These are phyloP conservation scores for Sturmia bella DNA, from an alignment of 2,888 invertebrate species.

Conservation along the genomic window DNA sequence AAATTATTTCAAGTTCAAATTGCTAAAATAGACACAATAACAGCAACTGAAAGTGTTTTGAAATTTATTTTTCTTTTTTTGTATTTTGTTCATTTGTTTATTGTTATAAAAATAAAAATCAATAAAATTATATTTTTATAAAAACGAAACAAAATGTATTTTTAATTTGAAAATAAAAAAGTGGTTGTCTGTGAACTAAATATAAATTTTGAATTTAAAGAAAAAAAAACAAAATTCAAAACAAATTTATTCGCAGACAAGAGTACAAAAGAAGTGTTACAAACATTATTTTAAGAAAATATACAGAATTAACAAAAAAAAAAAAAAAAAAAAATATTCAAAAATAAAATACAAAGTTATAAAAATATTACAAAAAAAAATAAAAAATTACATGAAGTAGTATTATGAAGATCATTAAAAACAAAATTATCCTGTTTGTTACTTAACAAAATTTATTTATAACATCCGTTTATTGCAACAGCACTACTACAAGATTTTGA, in stretches of 20 bases:
- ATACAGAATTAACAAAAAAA: not conserved
- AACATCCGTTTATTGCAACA: conserved; percentile 35
- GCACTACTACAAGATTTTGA: conserved; percentile 19
- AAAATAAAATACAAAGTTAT: conserved; percentile 53
- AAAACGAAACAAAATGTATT: conserved; percentile 48
- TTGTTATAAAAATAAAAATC: conserved; percentile 64
- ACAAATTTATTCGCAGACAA: conserved; percentile 46
- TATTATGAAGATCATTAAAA: conserved; percentile 16
- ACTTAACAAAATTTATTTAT: conserved; percentile 31
- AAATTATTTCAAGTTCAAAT: conserved; percentile 44
- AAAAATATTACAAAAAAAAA: conserved; percentile 1
- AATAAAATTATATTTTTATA: conserved; percentile 60
- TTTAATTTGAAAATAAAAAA: conserved; percentile 55
- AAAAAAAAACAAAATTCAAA: conserved; percentile 25
- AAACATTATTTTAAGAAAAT: conserved; percentile 23
- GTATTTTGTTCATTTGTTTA: conserved; percentile 25
- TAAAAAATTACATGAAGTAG: not conserved
- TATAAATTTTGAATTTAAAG: conserved; percentile 44
- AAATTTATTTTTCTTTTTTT: conserved; percentile 1
- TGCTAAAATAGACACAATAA: conserved; percentile 39
- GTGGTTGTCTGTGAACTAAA: conserved; percentile 68
- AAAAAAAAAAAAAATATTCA: conserved; percentile 30
- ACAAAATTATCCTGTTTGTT: conserved; percentile 52
- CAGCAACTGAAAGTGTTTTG: conserved; percentile 39
- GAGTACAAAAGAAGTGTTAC: conserved; percentile 22